Base-by-base conservation (phyloP, 2,888 invertebrate genomes). In the Stenotaenia linearis region DNA sequence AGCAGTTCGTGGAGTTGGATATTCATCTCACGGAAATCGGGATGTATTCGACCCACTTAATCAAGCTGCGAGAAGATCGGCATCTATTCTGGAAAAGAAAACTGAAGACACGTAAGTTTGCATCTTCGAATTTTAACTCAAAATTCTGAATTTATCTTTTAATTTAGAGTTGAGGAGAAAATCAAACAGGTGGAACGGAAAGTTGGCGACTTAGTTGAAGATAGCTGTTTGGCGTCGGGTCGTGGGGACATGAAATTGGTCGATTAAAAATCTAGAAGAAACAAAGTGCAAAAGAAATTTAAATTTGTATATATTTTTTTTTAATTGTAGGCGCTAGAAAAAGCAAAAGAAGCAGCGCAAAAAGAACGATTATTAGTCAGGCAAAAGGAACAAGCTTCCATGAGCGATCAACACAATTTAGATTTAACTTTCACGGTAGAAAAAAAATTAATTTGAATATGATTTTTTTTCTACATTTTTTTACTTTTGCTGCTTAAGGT, bases 321-420 rank as follows among this genome's bases (percentile, higher is more conserved):
- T 15, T 37, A 18, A 18, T 37, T 77, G 25, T 80, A 88, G 87
- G 92, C 96, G 0, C 86, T 98, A 75, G 93, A 94, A 79, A 94
- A 97, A 86, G 98, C 98, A 0, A 97, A 98, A 86, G 98, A 99
- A 86, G 97, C 98, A 0, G 96, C 97, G 0, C 91, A 95, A 9
- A 91, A 97, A 84, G 98, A 99, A 86, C 89, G 96, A 79, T 93
- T 93, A 82, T 88, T 98, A 77, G 94, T 96, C 81, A 90, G 95
- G 79, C 91, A 96, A 86, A 93, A 97, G 83, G 98, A 98, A 86
- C 97, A 98, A 86, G 91, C 93, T 30, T 93, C 93, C 78, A 89
- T 95, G 81, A 93, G 93, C 75, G 97, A 98, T 82, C 92, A 92
- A 80, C 95, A 96, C 85, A 98, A 98, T 86, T 90, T 97, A 83